phyloP scores from a whole-genome alignment of 2,797 vertebrate genomes.

The Enteromius fasciolatus region DNA sequence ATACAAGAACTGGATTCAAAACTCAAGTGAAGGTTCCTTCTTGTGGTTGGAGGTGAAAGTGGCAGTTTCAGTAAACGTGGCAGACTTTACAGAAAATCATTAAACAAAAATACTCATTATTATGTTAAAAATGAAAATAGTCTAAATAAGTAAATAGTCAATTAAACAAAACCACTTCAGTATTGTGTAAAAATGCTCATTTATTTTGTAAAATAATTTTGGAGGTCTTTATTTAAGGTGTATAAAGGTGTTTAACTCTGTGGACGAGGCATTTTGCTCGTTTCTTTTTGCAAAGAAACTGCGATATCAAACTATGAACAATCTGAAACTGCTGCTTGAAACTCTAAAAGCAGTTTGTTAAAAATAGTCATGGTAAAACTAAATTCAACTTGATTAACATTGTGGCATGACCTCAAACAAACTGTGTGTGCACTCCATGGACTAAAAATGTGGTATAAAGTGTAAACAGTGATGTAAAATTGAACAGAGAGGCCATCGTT shows the following conservation, averaged over 20 bases:
- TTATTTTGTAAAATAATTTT: no score
- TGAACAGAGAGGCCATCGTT: constrained; percentile 72
- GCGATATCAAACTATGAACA: neutral
- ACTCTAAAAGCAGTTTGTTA: constrained; percentile 4
- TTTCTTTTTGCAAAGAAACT: neutral
- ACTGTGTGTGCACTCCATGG: constrained; percentile 62
- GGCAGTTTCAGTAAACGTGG: neutral
- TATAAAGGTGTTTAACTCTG: neutral
- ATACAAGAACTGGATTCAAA: neutral
- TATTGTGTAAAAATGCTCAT: no score
- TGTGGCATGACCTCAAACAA: constrained; percentile 80
- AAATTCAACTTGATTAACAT: constrained; percentile 69
- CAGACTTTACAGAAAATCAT: neutral
- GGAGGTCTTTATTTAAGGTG: no score
- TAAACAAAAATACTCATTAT: neutral
- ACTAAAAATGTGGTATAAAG: constrained; percentile 51
- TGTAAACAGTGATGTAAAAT: constrained; percentile 82
- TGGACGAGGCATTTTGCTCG: neutral
- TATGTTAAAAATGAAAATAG: neutral
- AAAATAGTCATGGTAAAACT: constrained; percentile 49
- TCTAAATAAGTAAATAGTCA: neutral
- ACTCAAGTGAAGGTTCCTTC: neutral
- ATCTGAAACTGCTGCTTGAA: neutral
- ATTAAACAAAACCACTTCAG: neutral
- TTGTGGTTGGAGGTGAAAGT: neutral